phyloP scores from a whole-genome alignment of 2,113 vertebrate species.

The Epinephelus cyanopodus region DNA sequence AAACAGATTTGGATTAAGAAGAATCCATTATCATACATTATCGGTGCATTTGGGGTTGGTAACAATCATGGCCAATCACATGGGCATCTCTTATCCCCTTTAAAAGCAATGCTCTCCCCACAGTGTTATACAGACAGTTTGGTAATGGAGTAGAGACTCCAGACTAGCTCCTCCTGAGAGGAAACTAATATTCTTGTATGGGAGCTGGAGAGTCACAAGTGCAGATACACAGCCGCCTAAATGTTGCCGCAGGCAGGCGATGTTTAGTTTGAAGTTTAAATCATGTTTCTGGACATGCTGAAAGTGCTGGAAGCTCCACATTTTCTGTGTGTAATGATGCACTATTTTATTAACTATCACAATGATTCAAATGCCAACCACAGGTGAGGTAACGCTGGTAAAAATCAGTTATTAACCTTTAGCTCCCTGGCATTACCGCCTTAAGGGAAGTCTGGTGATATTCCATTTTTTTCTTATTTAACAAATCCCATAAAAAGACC shows the following conservation, averaged over 20 bases:
- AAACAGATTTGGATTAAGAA: conserved; percentile 67
- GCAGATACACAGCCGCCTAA: conserved; percentile 18
- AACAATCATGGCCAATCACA: conserved; percentile 63
- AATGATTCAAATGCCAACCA: not conserved
- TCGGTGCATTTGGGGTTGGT: conserved; percentile 64
- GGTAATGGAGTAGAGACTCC: conserved; percentile 69
- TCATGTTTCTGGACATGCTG: conserved; percentile 32
- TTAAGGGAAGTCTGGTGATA: not conserved
- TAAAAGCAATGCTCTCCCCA: conserved; percentile 70
- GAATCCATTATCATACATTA: conserved; percentile 80
- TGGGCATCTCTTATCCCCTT: conserved; percentile 74
- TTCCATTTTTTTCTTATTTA: not conserved
- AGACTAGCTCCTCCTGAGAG: conserved; percentile 60
- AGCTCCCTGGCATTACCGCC: not conserved
- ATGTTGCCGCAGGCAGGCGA: conserved; percentile 25
- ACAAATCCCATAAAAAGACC: conserved; percentile 2
- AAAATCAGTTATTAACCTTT: conserved; percentile 8
- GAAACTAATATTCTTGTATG: conserved; percentile 45
- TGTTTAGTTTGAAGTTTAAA: conserved; percentile 36
- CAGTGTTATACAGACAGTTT: conserved; percentile 55
- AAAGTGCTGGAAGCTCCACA: conserved; percentile 2
- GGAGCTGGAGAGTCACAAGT: conserved; percentile 23
- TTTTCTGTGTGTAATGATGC: conserved; percentile 5
- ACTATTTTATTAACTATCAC: conserved; percentile 14
- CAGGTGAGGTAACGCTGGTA: not conserved